Conservation (phyloP, 2,888 invertebrate species). For the Rhogogaster chlorosoma region DNA sequence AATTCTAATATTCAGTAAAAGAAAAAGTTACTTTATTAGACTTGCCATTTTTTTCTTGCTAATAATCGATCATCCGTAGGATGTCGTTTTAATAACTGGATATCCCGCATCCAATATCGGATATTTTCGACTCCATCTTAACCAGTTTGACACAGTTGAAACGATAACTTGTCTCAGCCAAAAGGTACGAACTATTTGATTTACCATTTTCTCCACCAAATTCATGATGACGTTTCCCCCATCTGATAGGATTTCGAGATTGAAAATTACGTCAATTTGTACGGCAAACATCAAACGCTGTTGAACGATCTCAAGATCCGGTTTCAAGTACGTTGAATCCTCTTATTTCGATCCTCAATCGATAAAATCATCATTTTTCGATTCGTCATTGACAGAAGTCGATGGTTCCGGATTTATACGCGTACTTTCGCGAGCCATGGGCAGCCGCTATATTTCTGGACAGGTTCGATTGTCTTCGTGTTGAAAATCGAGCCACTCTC, state of each 20-base stretch:
- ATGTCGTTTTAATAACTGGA: conserved; percentile 81
- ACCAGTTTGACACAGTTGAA: conserved; percentile 80
- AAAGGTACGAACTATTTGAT: conserved; percentile 70
- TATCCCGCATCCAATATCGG: conserved; percentile 77
- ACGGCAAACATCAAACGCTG: conserved; percentile 86
- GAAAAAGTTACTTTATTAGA: background rate
- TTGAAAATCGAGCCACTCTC: conserved; percentile 63
- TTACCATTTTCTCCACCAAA: no score
- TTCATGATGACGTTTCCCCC: background rate
- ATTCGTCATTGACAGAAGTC: conserved; percentile 78
- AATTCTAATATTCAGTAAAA: background rate
- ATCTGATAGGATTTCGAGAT: conserved; percentile 79
- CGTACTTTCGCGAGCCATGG: conserved; percentile 85
- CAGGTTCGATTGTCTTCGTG: conserved; percentile 79
- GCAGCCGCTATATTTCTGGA: conserved; percentile 83
- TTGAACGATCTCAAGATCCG: conserved; percentile 84
- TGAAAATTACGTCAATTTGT: conserved; percentile 82
- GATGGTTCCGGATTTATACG: conserved; percentile 84
- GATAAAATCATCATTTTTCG: background rate
- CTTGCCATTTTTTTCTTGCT: conserved; percentile 3
- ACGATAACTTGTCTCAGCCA: conserved; percentile 83
- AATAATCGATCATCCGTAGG: conserved; percentile 74
- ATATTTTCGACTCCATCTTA: conserved; percentile 83
- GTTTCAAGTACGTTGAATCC: conserved; percentile 78
- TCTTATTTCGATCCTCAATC: background rate